These are phyloP conservation scores for Leptinotarsa haldemani DNA, from an alignment of 2,888 invertebrate species.

Conservation along the genomic window DNA sequence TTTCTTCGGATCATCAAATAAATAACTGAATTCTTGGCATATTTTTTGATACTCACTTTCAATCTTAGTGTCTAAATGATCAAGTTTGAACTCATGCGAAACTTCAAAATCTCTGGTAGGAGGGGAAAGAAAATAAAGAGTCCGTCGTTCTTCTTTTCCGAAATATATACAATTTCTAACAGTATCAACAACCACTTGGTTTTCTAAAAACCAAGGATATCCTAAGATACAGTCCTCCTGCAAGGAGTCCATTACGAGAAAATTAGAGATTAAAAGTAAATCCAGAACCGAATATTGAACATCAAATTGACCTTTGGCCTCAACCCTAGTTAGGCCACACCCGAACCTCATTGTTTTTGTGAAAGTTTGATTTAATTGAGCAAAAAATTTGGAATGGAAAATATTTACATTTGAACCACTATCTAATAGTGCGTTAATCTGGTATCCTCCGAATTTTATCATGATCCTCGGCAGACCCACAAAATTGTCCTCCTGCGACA, in stretches of 20 bases:
- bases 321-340: not conserved
- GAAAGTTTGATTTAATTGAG: not conserved
- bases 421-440: conserved; percentile 9
- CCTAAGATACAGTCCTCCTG: conserved; percentile 25
- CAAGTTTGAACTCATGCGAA: not conserved
- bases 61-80: not conserved
- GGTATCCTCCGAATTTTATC: not conserved
- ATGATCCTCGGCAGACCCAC: too few species aligned
- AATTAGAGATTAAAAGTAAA: not conserved
- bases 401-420: conserved; percentile 10
- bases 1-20: too few species aligned
- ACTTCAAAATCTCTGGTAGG: not conserved
- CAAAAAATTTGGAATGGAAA: conserved; percentile 12
- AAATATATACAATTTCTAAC: conserved; percentile 15
- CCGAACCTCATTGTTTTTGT: conserved; percentile 3
- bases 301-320: conserved; percentile 6
- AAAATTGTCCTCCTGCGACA: too few species aligned
- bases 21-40: not conserved
- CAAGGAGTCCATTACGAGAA: conserved; percentile 22
- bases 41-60: not conserved
- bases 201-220: conserved; percentile 14
- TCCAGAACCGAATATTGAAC: conserved; percentile 3
- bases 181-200: conserved; percentile 9
- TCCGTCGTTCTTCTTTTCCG: conserved; percentile 16
- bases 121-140: conserved; percentile 7